Percentiles rank a stretch among this genome's conserved stretches.
phyloP scores from a whole-genome alignment of 2,888 invertebrate genomes.

The Pegoplata infirma region DNA sequence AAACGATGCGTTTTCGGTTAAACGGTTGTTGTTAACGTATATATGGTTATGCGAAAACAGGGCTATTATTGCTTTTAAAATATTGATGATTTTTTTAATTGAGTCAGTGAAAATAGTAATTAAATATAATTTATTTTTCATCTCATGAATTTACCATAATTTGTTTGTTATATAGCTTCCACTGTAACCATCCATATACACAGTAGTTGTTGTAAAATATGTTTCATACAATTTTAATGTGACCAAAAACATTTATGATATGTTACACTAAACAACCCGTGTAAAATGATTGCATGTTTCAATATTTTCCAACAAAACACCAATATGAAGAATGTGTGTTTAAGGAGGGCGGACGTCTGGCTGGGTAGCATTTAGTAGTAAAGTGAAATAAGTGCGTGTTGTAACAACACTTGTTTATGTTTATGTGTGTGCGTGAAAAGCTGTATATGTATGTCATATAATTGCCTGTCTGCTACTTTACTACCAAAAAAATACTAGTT shows the following conservation, averaged over 20 bases:
- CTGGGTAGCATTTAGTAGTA: background rate
- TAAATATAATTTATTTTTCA: too few species aligned
- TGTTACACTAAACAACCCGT: slow-evolving; percentile 40
- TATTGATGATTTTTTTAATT: too few species aligned
- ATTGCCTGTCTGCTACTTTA: slow-evolving; percentile 32
- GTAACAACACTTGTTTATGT: slow-evolving; percentile 4
- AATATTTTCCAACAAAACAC: slow-evolving; percentile 10
- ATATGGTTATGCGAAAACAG: too few species aligned
- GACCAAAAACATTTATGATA: slow-evolving; percentile 49
- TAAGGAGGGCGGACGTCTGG: background rate
- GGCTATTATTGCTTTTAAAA: too few species aligned
- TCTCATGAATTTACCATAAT: too few species aligned
- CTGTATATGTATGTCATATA: slow-evolving; percentile 11
- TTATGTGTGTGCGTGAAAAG: too few species aligned
- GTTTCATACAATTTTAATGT: slow-evolving; percentile 27
- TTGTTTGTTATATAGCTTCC: too few species aligned
- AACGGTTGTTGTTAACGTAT: too few species aligned
- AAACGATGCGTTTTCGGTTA: too few species aligned
- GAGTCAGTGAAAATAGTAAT: too few species aligned
- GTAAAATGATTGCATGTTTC: slow-evolving; percentile 51
- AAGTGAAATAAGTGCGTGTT: slow-evolving; percentile 40
- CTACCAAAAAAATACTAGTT: slow-evolving; percentile 4
- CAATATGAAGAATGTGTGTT: background rate
- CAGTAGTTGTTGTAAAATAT: background rate
- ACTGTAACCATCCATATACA: too few species aligned